phyloP scores from a whole-genome alignment of 2,797 vertebrate genomes.

The Rhinatrema bivittatum region DNA sequence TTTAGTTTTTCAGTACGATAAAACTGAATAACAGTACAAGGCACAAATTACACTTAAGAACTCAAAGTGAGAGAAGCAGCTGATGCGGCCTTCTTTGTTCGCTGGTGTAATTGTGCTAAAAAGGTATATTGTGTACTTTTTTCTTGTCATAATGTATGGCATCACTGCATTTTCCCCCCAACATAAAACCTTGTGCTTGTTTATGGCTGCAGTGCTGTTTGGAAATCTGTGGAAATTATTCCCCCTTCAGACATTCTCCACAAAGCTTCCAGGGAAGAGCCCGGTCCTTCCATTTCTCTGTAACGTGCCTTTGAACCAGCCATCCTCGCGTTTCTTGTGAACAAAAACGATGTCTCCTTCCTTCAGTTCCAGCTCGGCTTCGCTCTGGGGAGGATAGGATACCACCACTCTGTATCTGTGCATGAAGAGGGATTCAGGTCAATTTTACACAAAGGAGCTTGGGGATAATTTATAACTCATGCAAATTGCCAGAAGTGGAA shows the following conservation, averaged over 20 bases:
- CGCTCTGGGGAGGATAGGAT: slow-evolving; percentile 95
- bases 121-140: slow-evolving; percentile 29
- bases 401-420: slow-evolving; percentile 92
- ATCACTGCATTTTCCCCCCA: too few relatives aligned
- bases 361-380: slow-evolving; percentile 96
- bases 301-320: slow-evolving; percentile 98
- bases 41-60: slow-evolving; percentile 75
- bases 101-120: slow-evolving; percentile 34
- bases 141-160: too few relatives aligned
- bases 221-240: slow-evolving; percentile 16
- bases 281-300: slow-evolving; percentile 94
- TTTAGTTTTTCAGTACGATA: slow-evolving; percentile 62
- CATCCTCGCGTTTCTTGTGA: slow-evolving; percentile 93
- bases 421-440: slow-evolving; percentile 7
- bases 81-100: slow-evolving; percentile 24
- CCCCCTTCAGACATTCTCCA: slow-evolving; percentile 81
- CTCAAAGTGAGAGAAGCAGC: slow-evolving; percentile 40
- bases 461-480: not conserved
- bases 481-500: not conserved
- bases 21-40: slow-evolving; percentile 90
- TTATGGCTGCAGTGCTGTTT: slow-evolving; percentile 19
- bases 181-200: slow-evolving; percentile 59
- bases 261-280: slow-evolving; percentile 95
- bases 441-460: not conserved
- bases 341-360: slow-evolving; percentile 97